These are phyloP conservation scores for Stegodyphus mimosarum DNA, from an alignment of 1,140 invertebrate genomes.

Conservation along the genomic window DNA sequence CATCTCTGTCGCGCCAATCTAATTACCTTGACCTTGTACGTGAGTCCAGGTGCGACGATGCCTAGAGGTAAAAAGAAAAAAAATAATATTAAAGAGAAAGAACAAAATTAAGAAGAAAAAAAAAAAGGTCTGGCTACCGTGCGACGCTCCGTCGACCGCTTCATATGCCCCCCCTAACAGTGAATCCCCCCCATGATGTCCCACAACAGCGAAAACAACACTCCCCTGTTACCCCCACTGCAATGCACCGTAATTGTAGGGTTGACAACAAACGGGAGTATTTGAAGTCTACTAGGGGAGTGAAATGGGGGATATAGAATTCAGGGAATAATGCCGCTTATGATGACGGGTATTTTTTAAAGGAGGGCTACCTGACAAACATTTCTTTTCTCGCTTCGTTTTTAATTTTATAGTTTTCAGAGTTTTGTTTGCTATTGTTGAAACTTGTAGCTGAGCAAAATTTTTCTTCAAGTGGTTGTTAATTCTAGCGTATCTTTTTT, in stretches of 20 bases:
- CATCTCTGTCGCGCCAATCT: conserved; percentile 12
- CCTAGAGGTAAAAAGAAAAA: conserved; percentile 16
- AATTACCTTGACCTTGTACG: conserved; percentile 49
- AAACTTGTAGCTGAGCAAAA: not conserved
- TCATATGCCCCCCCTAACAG: not conserved
- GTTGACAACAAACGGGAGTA: conserved; percentile 37
- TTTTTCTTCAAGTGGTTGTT: not conserved
- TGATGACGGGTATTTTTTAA: conserved; percentile 25
- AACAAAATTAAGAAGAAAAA: conserved; percentile 4
- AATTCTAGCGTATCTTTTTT: not conserved
- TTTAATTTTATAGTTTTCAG: not conserved
- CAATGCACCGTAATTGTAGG: conserved; percentile 25
- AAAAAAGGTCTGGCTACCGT: conserved; percentile 36
- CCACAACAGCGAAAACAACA: not conserved
- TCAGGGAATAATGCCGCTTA: conserved; percentile 6
- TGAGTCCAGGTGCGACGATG: conserved; percentile 49
- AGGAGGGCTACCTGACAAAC: no score
- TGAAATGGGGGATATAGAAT: no score
- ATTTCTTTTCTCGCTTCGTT: not conserved
- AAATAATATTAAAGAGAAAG: not conserved
- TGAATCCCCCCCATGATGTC: not conserved
- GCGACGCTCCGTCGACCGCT: conserved; percentile 23
- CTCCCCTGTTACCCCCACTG: not conserved
- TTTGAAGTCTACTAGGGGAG: not conserved
- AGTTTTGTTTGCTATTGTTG: not conserved